Evolutionary conservation across 2,113 vertebrate species (phyloP), one percentile per base, ranked within the genome.

Genomic region (Neolamprologus modestus): DNA sequence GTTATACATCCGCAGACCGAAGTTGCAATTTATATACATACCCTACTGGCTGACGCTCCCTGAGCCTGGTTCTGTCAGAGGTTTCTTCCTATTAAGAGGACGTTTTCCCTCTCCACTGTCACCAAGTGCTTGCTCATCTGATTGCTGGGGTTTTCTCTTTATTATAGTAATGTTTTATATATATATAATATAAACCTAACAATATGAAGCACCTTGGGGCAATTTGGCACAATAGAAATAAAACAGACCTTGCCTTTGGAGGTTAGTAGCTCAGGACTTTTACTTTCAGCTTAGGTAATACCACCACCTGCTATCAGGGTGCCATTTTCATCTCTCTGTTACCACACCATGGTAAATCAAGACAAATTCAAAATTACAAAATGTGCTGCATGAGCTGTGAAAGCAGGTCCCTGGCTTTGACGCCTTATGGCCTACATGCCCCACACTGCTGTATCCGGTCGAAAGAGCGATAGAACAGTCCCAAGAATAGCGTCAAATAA

Each of bases 401-500:
- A 79, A 88, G 86, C 85, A 61, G 54, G 10, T 79, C 84, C 86
- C 54, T 47, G 87, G 79, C 84, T 88, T 80, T 84, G 88, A 87
- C 42, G n/a, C 83, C 87, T 88, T 4, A 7, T 83, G 82, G 84
- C 68, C 82, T 31, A 63, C 42, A 55, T n/a, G 88, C 86, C 82
- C 89, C 80, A 81, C 86, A 31, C 86, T 45, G 16, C 89, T 89
- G 88, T 80, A 91, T 89, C 85, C 50, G 84, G 89, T 53, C 9
- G 3, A 92, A 88, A 88, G 89, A 94, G 88, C 35, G 84, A 93
- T 94, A 66, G 90, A 82, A 45, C 53, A 81, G 87, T 73, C 93
- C 93, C 84, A 86, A 71, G 92, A 95, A 93, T 94, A 94, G 93
- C 85, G 88, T 84, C 94, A 93, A 91, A 93, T 95, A 92, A 94